Percentiles rank a stretch among this genome's conserved stretches.
These are phyloP conservation scores for Hirtodrosophila trivittata DNA, from an alignment of 2,888 invertebrate species.

Conservation along the genomic window DNA sequence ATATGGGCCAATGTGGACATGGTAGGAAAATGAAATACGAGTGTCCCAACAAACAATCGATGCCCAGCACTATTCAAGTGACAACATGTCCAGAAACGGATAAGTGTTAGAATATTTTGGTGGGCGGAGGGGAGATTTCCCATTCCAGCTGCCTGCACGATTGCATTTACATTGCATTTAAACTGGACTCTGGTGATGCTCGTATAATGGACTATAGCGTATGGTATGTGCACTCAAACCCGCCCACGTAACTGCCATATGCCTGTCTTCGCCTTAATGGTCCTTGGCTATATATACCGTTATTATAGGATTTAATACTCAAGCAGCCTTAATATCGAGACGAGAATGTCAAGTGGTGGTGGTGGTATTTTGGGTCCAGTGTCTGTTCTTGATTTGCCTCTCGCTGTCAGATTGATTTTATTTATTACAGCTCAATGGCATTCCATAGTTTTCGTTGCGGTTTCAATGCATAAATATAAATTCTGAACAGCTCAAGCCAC, in stretches of 20 bases:
- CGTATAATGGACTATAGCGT: no score
- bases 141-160: no score
- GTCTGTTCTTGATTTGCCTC: constrained; percentile 55
- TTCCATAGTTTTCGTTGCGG: constrained; percentile 15
- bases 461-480: constrained; percentile 51
- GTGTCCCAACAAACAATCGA: neutral
- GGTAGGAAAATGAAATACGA: no score
- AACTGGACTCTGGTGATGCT: no score
- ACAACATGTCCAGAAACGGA: constrained; percentile 24
- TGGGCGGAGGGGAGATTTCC: neutral
- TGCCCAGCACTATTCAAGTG: constrained; percentile 16
- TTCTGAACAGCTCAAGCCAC: constrained; percentile 23
- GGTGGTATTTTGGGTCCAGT: constrained; percentile 9
- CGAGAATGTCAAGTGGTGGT: constrained; percentile 18
- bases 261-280: neutral
- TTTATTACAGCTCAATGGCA: constrained; percentile 27
- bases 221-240: constrained; percentile 2
- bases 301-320: constrained; percentile 23
- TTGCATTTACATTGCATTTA: no score
- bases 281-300: neutral
- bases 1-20: no score
- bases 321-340: neutral
- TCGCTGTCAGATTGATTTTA: constrained; percentile 48
- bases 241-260: constrained; percentile 5
- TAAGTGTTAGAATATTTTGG: constrained; percentile 5